Percentiles rank a stretch among this genome's conserved stretches.
These are phyloP conservation scores for Athrips mouffetella DNA, from an alignment of 2,888 invertebrate species.

Conservation along the genomic window DNA sequence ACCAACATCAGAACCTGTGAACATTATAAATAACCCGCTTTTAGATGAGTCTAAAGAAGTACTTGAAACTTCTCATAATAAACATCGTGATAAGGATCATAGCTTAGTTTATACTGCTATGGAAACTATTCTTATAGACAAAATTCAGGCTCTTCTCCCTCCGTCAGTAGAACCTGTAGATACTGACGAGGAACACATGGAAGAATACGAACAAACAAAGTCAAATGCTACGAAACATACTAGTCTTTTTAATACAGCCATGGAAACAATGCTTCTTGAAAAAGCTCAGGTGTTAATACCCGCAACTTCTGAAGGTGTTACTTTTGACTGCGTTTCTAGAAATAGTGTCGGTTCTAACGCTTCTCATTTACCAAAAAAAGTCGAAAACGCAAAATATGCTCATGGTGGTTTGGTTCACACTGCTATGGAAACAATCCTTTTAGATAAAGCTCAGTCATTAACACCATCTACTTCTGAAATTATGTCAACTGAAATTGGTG, in stretches of 20 bases:
- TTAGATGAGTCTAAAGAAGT: neutral
- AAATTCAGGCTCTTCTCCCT: slow-evolving; percentile 62
- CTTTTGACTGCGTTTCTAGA: slow-evolving; percentile 1
- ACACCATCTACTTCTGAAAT: slow-evolving; percentile 29
- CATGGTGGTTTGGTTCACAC: slow-evolving; percentile 43
- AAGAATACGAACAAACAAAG: neutral
- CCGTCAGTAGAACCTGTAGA: slow-evolving; percentile 41
- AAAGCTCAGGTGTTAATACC: slow-evolving; percentile 25
- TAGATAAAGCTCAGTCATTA: slow-evolving; percentile 61
- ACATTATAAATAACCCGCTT: neutral
- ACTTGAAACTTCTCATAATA: neutral
- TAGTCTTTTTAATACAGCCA: slow-evolving; percentile 44
- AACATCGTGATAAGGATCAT: neutral
- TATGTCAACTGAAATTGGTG: neutral
- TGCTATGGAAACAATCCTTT: slow-evolving; percentile 71
- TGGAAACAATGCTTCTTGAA: slow-evolving; percentile 30
- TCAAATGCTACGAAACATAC: slow-evolving; percentile 22
- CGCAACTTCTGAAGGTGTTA: slow-evolving; percentile 23
- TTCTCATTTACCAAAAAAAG: neutral
- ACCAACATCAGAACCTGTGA: slow-evolving; percentile 44
- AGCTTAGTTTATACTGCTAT: slow-evolving; percentile 73
- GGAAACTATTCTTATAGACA: slow-evolving; percentile 77
- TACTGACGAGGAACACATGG: slow-evolving; percentile 1
- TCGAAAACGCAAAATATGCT: slow-evolving; percentile 17
- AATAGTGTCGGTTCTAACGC: neutral